These are phyloP conservation scores for Bellardia pandia DNA, from an alignment of 2,888 invertebrate species.

Conservation along the genomic window DNA sequence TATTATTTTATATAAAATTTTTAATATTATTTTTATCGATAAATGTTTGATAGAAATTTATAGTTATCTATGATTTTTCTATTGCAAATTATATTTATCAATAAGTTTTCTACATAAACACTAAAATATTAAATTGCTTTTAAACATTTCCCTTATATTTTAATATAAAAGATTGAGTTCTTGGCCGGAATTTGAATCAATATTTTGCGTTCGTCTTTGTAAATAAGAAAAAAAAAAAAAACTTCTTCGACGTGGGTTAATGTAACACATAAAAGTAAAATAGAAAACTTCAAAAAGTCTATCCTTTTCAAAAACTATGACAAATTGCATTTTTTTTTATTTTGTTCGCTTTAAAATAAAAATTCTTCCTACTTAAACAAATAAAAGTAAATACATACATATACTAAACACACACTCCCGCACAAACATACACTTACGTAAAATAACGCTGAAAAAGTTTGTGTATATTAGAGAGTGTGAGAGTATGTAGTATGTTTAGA, in stretches of 20 bases:
- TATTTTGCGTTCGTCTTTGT: background rate
- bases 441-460: background rate
- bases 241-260: background rate
- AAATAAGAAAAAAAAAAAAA: background rate
- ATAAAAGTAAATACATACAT: constrained; percentile 14
- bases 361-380: constrained; percentile 30
- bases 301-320: constrained; percentile 42
- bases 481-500: constrained; percentile 22
- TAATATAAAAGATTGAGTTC: background rate
- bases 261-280: background rate
- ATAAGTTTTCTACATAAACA: too few species aligned
- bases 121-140: too few species aligned
- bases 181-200: background rate
- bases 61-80: background rate
- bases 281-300: constrained; percentile 8
- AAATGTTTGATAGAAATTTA: background rate
- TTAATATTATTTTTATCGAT: background rate
- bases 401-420: background rate
- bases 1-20: too few species aligned
- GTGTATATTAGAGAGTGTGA: background rate
- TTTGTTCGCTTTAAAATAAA: constrained; percentile 6
- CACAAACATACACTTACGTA: background rate
- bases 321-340: constrained; percentile 18
- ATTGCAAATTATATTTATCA: background rate
- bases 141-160: background rate